Percentiles rank a stretch among this genome's conserved stretches.
These are phyloP conservation scores for Potorous gilbertii DNA, from an alignment of 2,797 vertebrate species.

Conservation along the genomic window DNA sequence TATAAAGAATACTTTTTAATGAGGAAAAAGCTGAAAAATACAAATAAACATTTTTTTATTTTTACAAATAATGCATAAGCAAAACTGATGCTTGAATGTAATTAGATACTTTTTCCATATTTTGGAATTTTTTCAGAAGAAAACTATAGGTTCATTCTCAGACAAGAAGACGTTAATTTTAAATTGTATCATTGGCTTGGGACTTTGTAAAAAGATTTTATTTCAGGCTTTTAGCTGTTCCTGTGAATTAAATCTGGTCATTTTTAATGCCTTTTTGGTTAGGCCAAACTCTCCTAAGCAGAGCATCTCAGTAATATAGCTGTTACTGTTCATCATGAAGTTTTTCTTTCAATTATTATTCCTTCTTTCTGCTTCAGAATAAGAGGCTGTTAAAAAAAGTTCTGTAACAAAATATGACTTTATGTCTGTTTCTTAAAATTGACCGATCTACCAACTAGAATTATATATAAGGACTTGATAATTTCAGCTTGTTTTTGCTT, in stretches of 20 bases:
- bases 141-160: conserved; percentile 48
- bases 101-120: conserved; percentile 41
- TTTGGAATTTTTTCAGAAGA: conserved; percentile 49
- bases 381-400: conserved; percentile 78
- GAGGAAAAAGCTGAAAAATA: conserved; percentile 61
- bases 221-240: conserved; percentile 84
- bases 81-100: conserved; percentile 48
- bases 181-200: conserved; percentile 68
- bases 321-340: conserved; percentile 76
- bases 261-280: conserved; percentile 81
- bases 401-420: conserved; percentile 65
- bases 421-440: conserved; percentile 64
- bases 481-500: conserved; percentile 64
- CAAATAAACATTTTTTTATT: conserved; percentile 69
- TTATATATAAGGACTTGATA: conserved; percentile 26
- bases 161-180: conserved; percentile 47
- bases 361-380: conserved; percentile 76
- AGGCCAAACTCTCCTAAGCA: conserved; percentile 80
- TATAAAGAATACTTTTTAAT: conserved; percentile 79
- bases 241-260: conserved; percentile 77
- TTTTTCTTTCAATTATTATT: conserved; percentile 79
- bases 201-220: conserved; percentile 73
- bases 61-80: conserved; percentile 67
- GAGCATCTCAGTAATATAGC: conserved; percentile 80
- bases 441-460: conserved; percentile 63